Base-by-base conservation (phyloP, 2,888 invertebrate genomes). In the Lagria hirta region DNA sequence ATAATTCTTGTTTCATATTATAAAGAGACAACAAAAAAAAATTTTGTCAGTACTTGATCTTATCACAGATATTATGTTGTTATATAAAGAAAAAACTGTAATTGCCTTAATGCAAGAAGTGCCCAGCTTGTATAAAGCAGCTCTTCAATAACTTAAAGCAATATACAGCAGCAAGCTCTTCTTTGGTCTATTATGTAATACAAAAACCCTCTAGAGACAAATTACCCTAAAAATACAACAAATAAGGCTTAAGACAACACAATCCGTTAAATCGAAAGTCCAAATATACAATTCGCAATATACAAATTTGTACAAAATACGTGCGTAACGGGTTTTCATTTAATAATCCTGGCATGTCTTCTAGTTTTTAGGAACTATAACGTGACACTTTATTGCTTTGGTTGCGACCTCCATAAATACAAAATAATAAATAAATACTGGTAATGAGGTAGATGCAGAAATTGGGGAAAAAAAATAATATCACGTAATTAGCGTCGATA, bases 151-250 rank as follows among this genome's bases (percentile, higher is more conserved):
- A 70, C 54, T 70, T 68, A 70, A 70, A 69, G 69, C 69, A 63
- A 68, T 65, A 65, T 70, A 70, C 69, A 70, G 68, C 66, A 54
- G 54, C 59, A 65, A 64, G 68, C 68, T 55, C 63, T 65, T 69
- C 70, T 71, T 71, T 70, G 71, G 70, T 69, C 43, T 38, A 22
- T 22, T 6, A 14, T 16, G 26, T 29, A n/a, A n/a, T n/a, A n/a
- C n/a, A n/a, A n/a, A n/a, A n/a, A n/a, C n/a, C n/a, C n/a, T n/a
- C n/a, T n/a, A n/a, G n/a, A n/a, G n/a, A n/a, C n/a, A n/a, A n/a
- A n/a, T n/a, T n/a, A n/a, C n/a, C n/a, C n/a, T n/a, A n/a, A n/a
- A n/a, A n/a, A n/a, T n/a, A n/a, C n/a, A n/a, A n/a, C n/a, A n/a
- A n/a, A 20, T 37, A 37, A 37, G 28, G 37, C 37, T 29, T 26